These are phyloP conservation scores for Ophion ellenae DNA, from an alignment of 2,888 invertebrate species.

Conservation along the genomic window DNA sequence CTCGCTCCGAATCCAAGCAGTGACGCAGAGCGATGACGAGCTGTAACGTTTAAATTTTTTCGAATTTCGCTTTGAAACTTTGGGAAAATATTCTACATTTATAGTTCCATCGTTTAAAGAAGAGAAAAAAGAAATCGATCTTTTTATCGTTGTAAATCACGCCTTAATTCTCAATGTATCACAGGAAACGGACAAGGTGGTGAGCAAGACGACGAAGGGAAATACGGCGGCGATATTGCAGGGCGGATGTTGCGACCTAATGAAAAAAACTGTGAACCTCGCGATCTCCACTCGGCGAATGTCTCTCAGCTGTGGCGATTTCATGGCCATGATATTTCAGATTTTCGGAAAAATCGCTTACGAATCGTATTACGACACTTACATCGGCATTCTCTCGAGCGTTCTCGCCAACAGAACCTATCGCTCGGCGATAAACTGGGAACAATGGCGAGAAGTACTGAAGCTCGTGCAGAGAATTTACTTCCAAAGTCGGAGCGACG, in stretches of 20 bases:
- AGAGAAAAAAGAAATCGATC: too few relatives aligned
- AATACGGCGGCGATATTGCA: conserved; percentile 82
- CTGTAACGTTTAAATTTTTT: too few relatives aligned
- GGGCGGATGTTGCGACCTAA: conserved; percentile 77
- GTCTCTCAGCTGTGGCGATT: conserved; percentile 67
- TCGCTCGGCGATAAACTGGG: conserved; percentile 84
- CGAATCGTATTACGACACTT: conserved; percentile 84
- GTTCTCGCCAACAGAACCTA: conserved; percentile 85
- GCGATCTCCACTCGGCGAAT: conserved; percentile 62
- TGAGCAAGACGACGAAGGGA: conserved; percentile 72
- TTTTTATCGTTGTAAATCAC: too few relatives aligned
- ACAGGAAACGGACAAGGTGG: conserved; percentile 83
- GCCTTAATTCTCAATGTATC: conserved; percentile 46
- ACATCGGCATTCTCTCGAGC: conserved; percentile 85
- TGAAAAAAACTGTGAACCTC: conserved; percentile 62
- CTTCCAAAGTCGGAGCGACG: conserved; percentile 79
- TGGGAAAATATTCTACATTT: too few relatives aligned
- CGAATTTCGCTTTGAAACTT: too few relatives aligned
- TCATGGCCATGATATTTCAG: conserved; percentile 73
- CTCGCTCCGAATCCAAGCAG: too few relatives aligned
- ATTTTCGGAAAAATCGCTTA: conserved; percentile 78
- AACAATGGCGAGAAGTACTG: conserved; percentile 85
- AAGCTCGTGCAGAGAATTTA: conserved; percentile 73
- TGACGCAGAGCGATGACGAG: too few relatives aligned
- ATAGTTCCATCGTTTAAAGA: too few relatives aligned